Evolutionary conservation across 2,113 vertebrate genomes (phyloP).

Genomic region (Phalacrocorax pelagicus): DNA sequence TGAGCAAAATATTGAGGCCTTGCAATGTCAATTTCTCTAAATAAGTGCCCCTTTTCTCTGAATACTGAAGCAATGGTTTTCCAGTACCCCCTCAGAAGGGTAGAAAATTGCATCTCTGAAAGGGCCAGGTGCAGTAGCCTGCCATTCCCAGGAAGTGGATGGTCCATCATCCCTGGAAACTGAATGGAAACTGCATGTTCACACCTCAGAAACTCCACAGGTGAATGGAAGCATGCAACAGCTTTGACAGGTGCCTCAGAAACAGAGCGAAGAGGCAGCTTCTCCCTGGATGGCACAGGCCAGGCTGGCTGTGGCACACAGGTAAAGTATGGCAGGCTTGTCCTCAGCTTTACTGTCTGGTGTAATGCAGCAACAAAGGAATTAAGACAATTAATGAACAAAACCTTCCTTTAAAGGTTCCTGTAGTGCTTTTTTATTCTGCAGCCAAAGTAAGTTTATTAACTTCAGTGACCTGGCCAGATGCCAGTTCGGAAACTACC

Average conservation of each 20-base stretch:
- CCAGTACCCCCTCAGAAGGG: not conserved
- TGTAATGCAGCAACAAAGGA: fast-evolving
- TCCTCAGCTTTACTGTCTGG: not conserved
- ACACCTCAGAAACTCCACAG: not conserved
- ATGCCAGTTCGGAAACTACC: not conserved
- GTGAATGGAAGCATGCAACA: not conserved
- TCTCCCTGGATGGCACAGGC: not conserved
- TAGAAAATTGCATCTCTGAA: not conserved
- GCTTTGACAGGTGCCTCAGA: fast-evolving
- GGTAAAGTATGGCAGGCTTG: not conserved
- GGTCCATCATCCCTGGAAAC: not conserved
- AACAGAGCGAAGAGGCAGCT: fast-evolving
- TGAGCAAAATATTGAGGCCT: not conserved
- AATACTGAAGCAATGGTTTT: not conserved
- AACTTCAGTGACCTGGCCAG: not conserved
- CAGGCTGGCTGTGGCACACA: fast-evolving
- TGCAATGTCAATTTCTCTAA: not conserved
- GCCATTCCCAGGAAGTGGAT: fast-evolving
- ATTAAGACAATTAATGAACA: not conserved
- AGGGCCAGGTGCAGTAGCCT: not conserved
- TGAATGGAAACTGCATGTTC: not conserved
- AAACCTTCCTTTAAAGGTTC: constrained; percentile 1
- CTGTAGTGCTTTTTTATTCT: not conserved
- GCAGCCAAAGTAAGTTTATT: not conserved
- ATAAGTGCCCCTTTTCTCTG: not conserved